Evolutionary conservation across 2,797 vertebrate genomes (phyloP), one percentile per base, ranked within the genome.

Genomic region (Fistularia commersonii): DNA sequence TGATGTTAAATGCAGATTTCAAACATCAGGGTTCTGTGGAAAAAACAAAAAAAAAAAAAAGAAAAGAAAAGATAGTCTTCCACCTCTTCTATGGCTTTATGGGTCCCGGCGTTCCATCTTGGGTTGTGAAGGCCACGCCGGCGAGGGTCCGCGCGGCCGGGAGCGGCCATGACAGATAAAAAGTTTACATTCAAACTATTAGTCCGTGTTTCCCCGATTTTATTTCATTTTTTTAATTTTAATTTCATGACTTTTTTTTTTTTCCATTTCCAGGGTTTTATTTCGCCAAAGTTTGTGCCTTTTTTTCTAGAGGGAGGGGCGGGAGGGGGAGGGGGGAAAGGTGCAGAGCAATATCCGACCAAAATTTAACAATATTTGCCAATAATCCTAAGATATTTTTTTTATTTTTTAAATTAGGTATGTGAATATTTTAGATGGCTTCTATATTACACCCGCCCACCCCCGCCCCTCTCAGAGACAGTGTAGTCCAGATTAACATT

Each of bases 1-100:
- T 79, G 69, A 81, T 51, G 49, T 12, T n/a, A 81, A 81, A 85
- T 83, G 77, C 80, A 86, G 77, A 84, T 83, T 81, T 81, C 8
- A 69, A 74, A 84, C 69, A 67, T 84, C 84, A 87, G 86, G 82
- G 82, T 90, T 76, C 69, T 51, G 61, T 82, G 74, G 70, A 83
- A 74, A 76, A 62, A 76, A 74, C 74, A 66, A 65, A 36, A n/a
- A n/a, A n/a, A n/a, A n/a, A n/a, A n/a, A n/a, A n/a, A n/a, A n/a
- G n/a, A n/a, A n/a, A n/a, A n/a, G n/a, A n/a, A n/a, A n/a, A n/a
- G n/a, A n/a, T n/a, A n/a, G 62, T 78, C 52, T 77, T 84, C 54
- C 11, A 72, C 47, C 70, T 79, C 69, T 74, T 70, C 51, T 72
- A 45, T 68, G 77, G 80, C 84, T 83, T 83, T 76, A 82, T 72